Base-by-base conservation (phyloP, 92 coral and sea anemone genomes). In the Epizoanthus illoricatus region DNA sequence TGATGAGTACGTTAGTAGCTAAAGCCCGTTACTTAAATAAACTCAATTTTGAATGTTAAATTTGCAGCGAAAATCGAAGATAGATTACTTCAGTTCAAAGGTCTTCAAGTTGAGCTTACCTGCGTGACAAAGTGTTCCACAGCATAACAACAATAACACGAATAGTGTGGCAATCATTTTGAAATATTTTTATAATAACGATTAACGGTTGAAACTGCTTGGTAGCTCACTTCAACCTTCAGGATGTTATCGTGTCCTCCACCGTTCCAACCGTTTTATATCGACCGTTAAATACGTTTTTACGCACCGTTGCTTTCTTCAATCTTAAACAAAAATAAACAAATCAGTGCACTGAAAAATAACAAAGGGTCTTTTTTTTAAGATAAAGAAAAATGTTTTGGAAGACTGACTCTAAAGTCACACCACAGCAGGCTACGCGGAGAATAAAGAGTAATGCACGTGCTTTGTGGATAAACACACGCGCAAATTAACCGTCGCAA, bases 281-380 rank as follows among this genome's bases (percentile, higher is more conserved):
- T 39, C 54, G 76, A 47, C 21, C 39, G 47, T 71, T 71, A 57
- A 71, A 71, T 71, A 19, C 15, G 59, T 47, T 71, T 2, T 52
- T 70, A 28, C 74, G 74, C 57, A 43, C 74, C 74, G 74, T 70
- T 70, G 45, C 19, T 43, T 70, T 52, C 21, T 5, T 18, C 42
- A 43, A 47, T 45, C 52, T 71, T 19, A 9, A 47, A 42, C 52
- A n/a, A 23, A 71, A 49, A 43, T 18, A 49, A 71, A 41, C 21
- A 20, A 42, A 71, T 71, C 33, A 71, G 47, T 4, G 20, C 43
- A n/a, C 15, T 47, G 7, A 1, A 13, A 41, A 41, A 10, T 71
- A 71, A 71, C 76, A 71, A 71, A 23, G 36, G 52, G 47, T 12
- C 7, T n/a, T 47, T 19, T 19, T 71, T 3, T 11, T 28, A 2